Evolutionary conservation across 53 echinoderm and acorn worm genomes (phyloP).

Genomic region (Paracentrotus lividus): DNA sequence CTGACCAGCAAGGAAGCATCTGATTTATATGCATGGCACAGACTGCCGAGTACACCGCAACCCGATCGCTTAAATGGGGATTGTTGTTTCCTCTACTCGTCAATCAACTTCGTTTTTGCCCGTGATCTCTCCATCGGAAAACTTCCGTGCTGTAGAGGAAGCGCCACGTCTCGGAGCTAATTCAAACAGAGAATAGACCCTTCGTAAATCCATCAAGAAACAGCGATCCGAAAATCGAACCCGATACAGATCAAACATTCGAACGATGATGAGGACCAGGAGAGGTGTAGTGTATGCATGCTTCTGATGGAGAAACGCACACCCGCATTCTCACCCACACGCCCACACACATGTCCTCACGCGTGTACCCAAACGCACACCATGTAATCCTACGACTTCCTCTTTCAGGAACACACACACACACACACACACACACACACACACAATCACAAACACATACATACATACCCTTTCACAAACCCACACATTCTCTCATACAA

Average conservation of each 20-base stretch:
- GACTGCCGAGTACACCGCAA: conserved; percentile 9
- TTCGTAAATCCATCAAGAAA: conserved; percentile 17
- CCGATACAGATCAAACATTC: background rate
- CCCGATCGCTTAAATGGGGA: conserved; percentile 41
- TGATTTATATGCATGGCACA: conserved; percentile 43
- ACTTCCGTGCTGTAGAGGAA: background rate
- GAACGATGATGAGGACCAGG: background rate
- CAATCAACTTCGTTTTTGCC: conserved; percentile 25
- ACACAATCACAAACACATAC: background rate
- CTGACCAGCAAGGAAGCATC: conserved; percentile 25
- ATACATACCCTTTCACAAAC: background rate
- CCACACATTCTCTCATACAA: no score
- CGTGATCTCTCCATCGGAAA: conserved; percentile 33
- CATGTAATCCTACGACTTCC: no score
- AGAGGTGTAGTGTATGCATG: background rate
- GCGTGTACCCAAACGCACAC: background rate
- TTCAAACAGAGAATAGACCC: conserved; percentile 41
- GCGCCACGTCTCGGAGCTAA: background rate
- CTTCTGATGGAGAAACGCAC: background rate
- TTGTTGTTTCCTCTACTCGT: conserved; percentile 46
- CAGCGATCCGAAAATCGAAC: conserved; percentile 15
- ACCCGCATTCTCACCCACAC: background rate
- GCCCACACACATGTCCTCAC: background rate
- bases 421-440: background rate
- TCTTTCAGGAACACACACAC: no score